Evolutionary conservation across 2,888 invertebrate species (phyloP), one percentile per base, ranked within the genome.

Genomic region (Andrena hattorfiana): DNA sequence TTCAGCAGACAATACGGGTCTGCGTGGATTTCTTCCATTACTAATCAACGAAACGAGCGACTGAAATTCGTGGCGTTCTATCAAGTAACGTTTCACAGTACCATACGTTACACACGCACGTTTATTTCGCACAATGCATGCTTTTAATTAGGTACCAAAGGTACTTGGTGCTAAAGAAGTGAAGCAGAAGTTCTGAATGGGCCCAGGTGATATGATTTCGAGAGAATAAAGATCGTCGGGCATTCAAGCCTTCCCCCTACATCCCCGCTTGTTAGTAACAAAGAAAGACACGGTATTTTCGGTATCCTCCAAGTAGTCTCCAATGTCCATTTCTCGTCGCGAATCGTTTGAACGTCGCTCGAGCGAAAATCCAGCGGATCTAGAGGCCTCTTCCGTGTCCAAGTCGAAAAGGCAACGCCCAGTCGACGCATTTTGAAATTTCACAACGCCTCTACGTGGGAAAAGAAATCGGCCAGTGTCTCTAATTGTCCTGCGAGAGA

Each of bases 401-500:
- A n/a, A 35, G 48, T n/a, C 35, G 70, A 60, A 32, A 59, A 51
- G 83, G 42, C 73, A 75, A 81, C 81, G 82, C 81, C 81, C 81
- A 67, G 16, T 16, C 49, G 64, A 69, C 81, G 73, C n/a, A 83
- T 83, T 83, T 83, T 66, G 73, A 73, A 42, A 70, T 83, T 82
- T 83, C 83, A 63, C 83, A 83, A 83, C 51, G 60, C 13, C 35
- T 69, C 77, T 77, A 77, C 77, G 83, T 83, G 75, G 69, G 66
- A 78, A 83, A 83, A 83, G 79, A 83, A 84, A 84, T 84, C 84
- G 83, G 16, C 59, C 56, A 56, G 76, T 63, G 68, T 77, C 35
- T 79, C 67, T 80, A 72, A 83, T 85, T 77, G 84, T 84, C 74
- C 63, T 60, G 32, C 48, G 23, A 64, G 72, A 63, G 77, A 69